These are phyloP conservation scores for Galerucella calmariensis DNA, from an alignment of 2,888 invertebrate species.

Conservation along the genomic window DNA sequence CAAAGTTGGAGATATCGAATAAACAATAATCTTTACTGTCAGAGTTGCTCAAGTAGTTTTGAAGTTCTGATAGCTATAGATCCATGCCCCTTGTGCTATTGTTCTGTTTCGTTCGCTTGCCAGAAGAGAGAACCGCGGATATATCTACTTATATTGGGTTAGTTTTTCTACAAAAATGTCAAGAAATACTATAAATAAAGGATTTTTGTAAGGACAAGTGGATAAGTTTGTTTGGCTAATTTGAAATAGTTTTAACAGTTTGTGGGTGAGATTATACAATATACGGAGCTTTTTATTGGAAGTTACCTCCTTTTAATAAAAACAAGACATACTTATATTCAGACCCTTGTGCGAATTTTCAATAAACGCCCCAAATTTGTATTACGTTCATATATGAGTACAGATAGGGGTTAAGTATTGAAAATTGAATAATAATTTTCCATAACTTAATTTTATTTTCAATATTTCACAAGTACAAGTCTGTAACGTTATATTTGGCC, in stretches of 20 bases:
- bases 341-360: too few relatives aligned
- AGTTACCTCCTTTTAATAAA: too few relatives aligned
- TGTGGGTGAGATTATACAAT: too few relatives aligned
- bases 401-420: too few relatives aligned
- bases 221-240: background rate
- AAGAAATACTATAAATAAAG: slow-evolving; percentile 6
- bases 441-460: too few relatives aligned
- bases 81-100: slow-evolving; percentile 46
- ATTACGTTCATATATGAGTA: too few relatives aligned
- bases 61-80: slow-evolving; percentile 56
- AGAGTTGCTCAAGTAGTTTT: slow-evolving; percentile 61
- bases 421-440: too few relatives aligned
- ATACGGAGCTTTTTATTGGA: too few relatives aligned
- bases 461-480: too few relatives aligned
- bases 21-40: slow-evolving; percentile 64
- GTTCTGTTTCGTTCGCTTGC: slow-evolving; percentile 38
- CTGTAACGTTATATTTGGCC: too few relatives aligned
- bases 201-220: background rate
- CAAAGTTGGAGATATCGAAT: slow-evolving; percentile 61
- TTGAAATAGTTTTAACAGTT: background rate
- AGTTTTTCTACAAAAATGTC: slow-evolving; percentile 40
- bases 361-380: too few relatives aligned
- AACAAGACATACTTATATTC: too few relatives aligned
- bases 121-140: slow-evolving; percentile 30
- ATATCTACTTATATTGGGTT: slow-evolving; percentile 40